Base-by-base conservation (phyloP, 1,140 invertebrate species). In the Drosophila bocki region DNA sequence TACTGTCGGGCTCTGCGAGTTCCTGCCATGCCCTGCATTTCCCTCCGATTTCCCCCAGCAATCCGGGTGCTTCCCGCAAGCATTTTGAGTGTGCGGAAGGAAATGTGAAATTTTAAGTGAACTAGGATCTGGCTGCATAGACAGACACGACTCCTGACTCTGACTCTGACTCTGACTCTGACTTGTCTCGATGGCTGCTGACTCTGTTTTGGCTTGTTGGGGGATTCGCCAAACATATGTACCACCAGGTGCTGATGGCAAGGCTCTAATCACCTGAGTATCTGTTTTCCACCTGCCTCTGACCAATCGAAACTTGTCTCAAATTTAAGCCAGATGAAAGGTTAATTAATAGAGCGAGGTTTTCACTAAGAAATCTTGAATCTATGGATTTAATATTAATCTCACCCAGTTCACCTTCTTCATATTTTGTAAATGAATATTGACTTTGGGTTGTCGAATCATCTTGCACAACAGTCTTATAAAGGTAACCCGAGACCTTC, bases 41-140 rank as follows among this genome's bases (percentile, higher is more conserved):
- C 37, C 37, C 45, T 68, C 44, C 47, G 67, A 42, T 15, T 65
- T 64, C 35, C 65, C 45, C 50, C 22, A 11, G 26, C 48, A 44
- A 71, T 69, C 50, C 53, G 12, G 47, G 44, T 50, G 64, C 42
- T 59, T 71, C 67, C 67, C 67, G 45, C 53, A 72, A 60, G 70
- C 54, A 48, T 39, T 72, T 72, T 32, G 54, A 74, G 70, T 74
- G 68, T 74, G 53, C 70, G 70, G 70, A 72, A 74, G 70, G 70
- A 74, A 74, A 74, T 74, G 70, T 50, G 68, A 72, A 74, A 74
- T 72, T 74, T 74, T 74, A 74, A 74, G 70, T 74, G 68, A 74
- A 72, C 67, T 50, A 71, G 45, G 67, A 72, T 60, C 70, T 71
- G 45, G 51, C 69, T 71, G 22, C 13, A 71, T 37, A 71, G 35